These are phyloP conservation scores for Stegana nigrithorax DNA, from an alignment of 2,888 invertebrate genomes.

Conservation along the genomic window DNA sequence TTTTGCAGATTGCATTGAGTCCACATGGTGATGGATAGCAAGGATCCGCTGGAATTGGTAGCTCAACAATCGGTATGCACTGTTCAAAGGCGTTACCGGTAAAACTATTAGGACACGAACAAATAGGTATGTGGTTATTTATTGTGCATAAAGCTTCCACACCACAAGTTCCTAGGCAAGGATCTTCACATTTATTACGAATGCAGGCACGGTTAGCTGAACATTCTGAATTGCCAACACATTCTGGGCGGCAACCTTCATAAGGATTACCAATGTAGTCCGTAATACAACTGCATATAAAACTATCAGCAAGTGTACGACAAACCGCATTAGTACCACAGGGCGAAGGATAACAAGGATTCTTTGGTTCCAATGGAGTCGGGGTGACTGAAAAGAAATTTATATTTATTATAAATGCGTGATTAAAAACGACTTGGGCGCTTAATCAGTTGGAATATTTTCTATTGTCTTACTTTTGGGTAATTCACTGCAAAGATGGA, in stretches of 20 bases:
- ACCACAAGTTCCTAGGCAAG: constrained; percentile 85
- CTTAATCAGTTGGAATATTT: constrained; percentile 51
- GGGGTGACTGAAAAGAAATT: constrained; percentile 43
- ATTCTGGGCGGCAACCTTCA: constrained; percentile 84
- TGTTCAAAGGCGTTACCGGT: constrained; percentile 76
- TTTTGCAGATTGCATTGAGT: constrained; percentile 78
- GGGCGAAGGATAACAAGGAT: constrained; percentile 79
- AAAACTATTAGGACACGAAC: constrained; percentile 74
- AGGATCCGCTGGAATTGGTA: constrained; percentile 68
- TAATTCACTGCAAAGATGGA: constrained; percentile 72
- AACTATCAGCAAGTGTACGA: constrained; percentile 70
- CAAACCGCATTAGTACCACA: constrained; percentile 80
- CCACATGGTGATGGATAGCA: constrained; percentile 83
- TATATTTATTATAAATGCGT: neutral
- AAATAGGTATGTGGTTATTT: constrained; percentile 77
- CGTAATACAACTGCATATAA: constrained; percentile 73
- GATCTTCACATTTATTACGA: constrained; percentile 84
- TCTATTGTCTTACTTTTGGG: constrained; percentile 53
- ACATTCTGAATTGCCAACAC: constrained; percentile 88
- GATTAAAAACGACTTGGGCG: constrained; percentile 25
- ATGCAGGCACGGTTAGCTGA: constrained; percentile 85
- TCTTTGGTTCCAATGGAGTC: constrained; percentile 62
- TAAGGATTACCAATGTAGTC: constrained; percentile 83
- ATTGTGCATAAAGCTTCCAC: constrained; percentile 82
- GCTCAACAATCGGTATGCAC: constrained; percentile 66